Evolutionary conservation across 2,797 vertebrate genomes (phyloP).

Genomic region (Lutjanus argentimaculatus): DNA sequence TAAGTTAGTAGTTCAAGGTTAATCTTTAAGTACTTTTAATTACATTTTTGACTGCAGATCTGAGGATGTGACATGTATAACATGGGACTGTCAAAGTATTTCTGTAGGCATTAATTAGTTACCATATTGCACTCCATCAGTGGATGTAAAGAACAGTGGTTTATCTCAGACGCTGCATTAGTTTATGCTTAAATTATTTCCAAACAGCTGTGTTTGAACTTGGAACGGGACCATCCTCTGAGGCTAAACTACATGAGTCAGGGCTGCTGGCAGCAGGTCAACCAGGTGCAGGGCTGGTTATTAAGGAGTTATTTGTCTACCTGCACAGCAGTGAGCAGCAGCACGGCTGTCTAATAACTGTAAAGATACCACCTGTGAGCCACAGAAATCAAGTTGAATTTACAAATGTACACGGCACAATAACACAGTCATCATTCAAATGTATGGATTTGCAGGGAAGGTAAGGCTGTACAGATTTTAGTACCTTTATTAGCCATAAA

Average conservation of each 20-base stretch:
- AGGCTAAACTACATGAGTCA: neutral
- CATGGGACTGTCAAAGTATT: neutral
- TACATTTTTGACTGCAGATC: too few species aligned
- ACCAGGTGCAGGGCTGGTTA: neutral
- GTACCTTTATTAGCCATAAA: neutral
- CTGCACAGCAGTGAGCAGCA: neutral
- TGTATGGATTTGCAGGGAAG: neutral
- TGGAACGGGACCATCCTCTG: neutral
- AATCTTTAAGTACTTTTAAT: too few species aligned
- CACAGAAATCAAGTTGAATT: neutral
- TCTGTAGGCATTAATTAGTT: neutral
- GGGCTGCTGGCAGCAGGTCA: neutral
- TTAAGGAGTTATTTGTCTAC: neutral
- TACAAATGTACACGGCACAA: neutral
- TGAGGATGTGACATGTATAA: neutral
- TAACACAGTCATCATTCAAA: neutral
- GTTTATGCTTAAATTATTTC: neutral
- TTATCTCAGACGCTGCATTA: neutral
- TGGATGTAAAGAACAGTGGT: neutral
- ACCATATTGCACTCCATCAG: neutral
- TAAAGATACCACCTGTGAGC: neutral
- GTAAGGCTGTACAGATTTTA: neutral
- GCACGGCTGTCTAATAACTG: neutral
- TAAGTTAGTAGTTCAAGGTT: too few species aligned
- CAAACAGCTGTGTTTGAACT: slow-evolving; percentile 21